Evolutionary conservation across 1,140 invertebrate genomes (phyloP).

Genomic region (Dreissena polymorpha): DNA sequence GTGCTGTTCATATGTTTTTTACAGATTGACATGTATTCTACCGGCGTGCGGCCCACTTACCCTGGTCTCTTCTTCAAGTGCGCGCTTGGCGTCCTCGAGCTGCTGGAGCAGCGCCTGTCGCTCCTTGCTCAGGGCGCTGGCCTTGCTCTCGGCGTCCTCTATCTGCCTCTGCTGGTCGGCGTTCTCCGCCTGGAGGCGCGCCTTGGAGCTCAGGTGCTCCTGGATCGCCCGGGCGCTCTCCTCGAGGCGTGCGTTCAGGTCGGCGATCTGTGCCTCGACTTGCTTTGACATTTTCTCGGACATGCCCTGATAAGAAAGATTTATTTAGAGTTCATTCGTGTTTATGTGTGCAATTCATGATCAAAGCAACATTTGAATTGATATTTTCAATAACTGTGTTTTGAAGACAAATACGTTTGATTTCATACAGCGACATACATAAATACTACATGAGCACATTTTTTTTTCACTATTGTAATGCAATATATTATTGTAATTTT

Average conservation of each 20-base stretch:
- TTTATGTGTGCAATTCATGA: no score
- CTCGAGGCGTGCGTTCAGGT: slow-evolving; percentile 96
- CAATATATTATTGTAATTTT: no score
- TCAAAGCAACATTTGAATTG: no score
- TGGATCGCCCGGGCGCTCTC: slow-evolving; percentile 69
- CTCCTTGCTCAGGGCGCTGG: slow-evolving; percentile 97
- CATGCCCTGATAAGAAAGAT: slow-evolving; percentile 85
- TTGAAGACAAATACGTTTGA: no score
- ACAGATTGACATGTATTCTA: not conserved
- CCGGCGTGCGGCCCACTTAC: slow-evolving; percentile 70
- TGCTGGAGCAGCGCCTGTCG: slow-evolving; percentile 96
- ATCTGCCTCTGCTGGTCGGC: slow-evolving; percentile 92
- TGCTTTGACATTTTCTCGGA: slow-evolving; percentile 98
- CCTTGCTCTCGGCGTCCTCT: slow-evolving; percentile 98
- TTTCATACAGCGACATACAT: no score
- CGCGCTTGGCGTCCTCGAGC: slow-evolving; percentile 97
- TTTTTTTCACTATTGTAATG: no score
- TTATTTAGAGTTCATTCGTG: no score
- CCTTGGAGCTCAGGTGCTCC: slow-evolving; percentile 75
- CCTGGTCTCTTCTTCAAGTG: slow-evolving; percentile 97
- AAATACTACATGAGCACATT: no score
- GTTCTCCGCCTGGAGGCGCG: slow-evolving; percentile 90
- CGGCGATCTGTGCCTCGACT: slow-evolving; percentile 95
- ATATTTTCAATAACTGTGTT: no score
- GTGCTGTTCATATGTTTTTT: not conserved